A percentile compares a stretch with the other conserved stretches of the same genome.
Evolutionary conservation across 2,888 invertebrate genomes (phyloP).

Genomic region (Bursaphelenchus okinawaensis): DNA sequence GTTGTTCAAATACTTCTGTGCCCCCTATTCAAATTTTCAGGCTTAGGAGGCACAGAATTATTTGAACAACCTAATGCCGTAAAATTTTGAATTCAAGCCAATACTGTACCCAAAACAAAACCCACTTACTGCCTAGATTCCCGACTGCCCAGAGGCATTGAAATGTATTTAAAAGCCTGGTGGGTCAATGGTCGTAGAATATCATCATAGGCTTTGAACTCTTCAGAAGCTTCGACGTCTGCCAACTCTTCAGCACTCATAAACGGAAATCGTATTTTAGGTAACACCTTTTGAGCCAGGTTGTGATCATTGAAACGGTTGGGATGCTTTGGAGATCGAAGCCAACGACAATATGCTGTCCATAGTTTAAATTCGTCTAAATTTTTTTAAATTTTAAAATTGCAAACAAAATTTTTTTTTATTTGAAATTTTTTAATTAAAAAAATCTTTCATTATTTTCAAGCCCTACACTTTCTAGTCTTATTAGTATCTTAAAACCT

Average conservation of each 20-base stretch:
- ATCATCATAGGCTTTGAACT: conserved; percentile 45
- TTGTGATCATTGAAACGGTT: conserved; percentile 38
- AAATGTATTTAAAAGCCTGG: conserved; percentile 60
- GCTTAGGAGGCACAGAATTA: too few relatives aligned
- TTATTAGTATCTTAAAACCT: neutral
- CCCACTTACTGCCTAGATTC: conserved; percentile 37
- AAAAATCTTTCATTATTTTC: too few relatives aligned
- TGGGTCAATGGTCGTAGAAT: conserved; percentile 59
- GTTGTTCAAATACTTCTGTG: too few relatives aligned
- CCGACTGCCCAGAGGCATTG: conserved; percentile 58
- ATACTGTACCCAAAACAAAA: neutral
- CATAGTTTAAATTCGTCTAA: conserved; percentile 60
- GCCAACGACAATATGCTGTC: conserved; percentile 59
- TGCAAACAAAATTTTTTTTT: too few relatives aligned
- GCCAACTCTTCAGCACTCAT: conserved; percentile 84
- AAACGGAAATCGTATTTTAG: conserved; percentile 73
- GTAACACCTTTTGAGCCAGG: conserved; percentile 41
- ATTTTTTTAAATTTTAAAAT: too few relatives aligned
- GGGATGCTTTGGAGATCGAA: conserved; percentile 54
- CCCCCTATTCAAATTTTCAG: too few relatives aligned
- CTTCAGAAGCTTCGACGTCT: conserved; percentile 59
- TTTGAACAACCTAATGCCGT: too few relatives aligned
- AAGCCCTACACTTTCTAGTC: neutral
- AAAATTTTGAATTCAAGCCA: too few relatives aligned
- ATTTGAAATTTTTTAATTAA: too few relatives aligned